Conservation (phyloP, 1,140 invertebrate species). For the Drosophila lowei region DNA sequence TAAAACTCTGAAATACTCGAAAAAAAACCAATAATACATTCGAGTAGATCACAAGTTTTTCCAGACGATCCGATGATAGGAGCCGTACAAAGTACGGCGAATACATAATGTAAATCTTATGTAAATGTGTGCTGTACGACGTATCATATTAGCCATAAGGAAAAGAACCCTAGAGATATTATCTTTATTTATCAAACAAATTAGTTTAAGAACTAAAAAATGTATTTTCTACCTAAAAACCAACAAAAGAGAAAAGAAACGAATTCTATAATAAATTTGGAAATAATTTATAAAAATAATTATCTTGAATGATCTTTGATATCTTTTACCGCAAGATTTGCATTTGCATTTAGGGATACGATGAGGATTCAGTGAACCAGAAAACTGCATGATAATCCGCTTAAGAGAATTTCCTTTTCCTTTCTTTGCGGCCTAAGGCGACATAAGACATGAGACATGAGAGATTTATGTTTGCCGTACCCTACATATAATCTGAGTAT, state of each 20-base stretch:
- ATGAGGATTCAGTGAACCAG: conserved; percentile 51
- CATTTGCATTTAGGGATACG: conserved; percentile 30
- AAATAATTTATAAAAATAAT: conserved; percentile 65
- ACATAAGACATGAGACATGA: conserved; percentile 54
- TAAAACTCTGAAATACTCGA: conserved; percentile 50
- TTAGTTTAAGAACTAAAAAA: conserved; percentile 45
- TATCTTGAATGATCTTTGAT: not conserved
- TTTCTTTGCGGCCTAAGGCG: conserved; percentile 20
- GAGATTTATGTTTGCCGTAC: conserved; percentile 33
- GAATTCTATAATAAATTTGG: conserved; percentile 42
- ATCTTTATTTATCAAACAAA: conserved; percentile 2
- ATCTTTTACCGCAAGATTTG: conserved; percentile 29
- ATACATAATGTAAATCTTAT: conserved; percentile 38
- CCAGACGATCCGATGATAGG: conserved; percentile 24
- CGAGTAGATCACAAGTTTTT: conserved; percentile 51
- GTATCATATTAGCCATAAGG: conserved; percentile 53
- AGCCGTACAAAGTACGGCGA: conserved; percentile 72
- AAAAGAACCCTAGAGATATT: conserved; percentile 42
- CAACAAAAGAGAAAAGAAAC: conserved; percentile 33
- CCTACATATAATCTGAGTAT: conserved; percentile 30
- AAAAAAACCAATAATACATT: conserved; percentile 11
- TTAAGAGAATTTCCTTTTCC: conserved; percentile 38
- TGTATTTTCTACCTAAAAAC: conserved; percentile 60
- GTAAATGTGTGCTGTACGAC: conserved; percentile 59
- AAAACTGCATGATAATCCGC: conserved; percentile 69